Base-by-base conservation (phyloP, 2,113 vertebrate species). In the Bufo bufo region DNA sequence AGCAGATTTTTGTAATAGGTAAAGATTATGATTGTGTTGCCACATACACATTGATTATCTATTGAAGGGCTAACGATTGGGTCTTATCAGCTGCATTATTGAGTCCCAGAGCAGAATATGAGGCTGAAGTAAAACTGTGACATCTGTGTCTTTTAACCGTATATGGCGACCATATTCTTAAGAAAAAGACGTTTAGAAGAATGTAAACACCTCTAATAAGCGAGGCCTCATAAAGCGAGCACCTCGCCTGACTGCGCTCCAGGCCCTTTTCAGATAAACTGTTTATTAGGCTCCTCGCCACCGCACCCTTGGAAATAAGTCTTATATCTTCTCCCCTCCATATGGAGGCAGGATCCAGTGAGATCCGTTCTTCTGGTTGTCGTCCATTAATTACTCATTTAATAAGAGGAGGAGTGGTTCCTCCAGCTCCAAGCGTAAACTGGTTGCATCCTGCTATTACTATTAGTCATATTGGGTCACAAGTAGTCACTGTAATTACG, bases 231-330 rank as follows among this genome's bases (percentile, higher is more conserved):
- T 50, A 83, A 50, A 83, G 58, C 45, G 16, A 79, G 78, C 6
- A 43, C 33, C 33, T 33, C 33, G 33, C 33, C 33, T 33, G 33
- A 33, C 33, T 33, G 33, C 33, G 33, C 33, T 33, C 33, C 33
- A 33, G 33, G 33, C 33, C 33, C 33, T 33, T 33, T 11, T 52
- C 47, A n/a, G 49, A 52, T 20, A 54, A 58, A 80, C 58, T 61
- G 52, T 58, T 61, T 81, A 81, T 81, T 61, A 8, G 58, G 49
- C 19, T 33, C 19, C 75, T 82, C 19, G 4, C 16, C 58, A 58
- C 45, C 58, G 4, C 84, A 75, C 71, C 85, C 56, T 47, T 14
- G 9, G 78, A 86, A 78, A 78, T 86, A 85, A 20, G 14, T 47
- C n/a, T 45, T n/a, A 61, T n/a, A 61, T n/a, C 23, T 23, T 58